Evolutionary conservation across 1,140 invertebrate genomes (phyloP).

Genomic region (Drosophila watanabei): DNA sequence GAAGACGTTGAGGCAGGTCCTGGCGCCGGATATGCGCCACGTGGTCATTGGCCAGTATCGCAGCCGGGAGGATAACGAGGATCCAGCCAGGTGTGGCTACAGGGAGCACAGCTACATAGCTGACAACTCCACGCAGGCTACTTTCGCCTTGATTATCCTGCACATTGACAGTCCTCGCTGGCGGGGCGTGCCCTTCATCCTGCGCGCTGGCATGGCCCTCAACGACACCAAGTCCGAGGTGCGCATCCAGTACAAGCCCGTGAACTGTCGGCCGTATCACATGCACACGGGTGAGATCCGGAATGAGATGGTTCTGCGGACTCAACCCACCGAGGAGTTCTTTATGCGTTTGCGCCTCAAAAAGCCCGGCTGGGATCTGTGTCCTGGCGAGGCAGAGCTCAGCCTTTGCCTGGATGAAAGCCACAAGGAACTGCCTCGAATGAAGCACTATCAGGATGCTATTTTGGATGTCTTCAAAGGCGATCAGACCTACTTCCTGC

Average conservation of each 20-base stretch:
- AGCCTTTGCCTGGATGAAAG: slow-evolving; percentile 21
- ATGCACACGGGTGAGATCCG: slow-evolving; percentile 8
- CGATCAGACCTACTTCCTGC: slow-evolving; percentile 64
- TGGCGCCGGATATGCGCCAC: slow-evolving; percentile 38
- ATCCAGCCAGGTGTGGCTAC: slow-evolving; percentile 55
- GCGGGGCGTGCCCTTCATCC: slow-evolving; percentile 63
- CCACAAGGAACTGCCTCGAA: neutral
- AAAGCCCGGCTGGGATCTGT: slow-evolving; percentile 34
- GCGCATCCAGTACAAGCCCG: slow-evolving; percentile 64
- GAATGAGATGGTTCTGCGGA: slow-evolving; percentile 62
- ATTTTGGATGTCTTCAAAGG: slow-evolving; percentile 59
- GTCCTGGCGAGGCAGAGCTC: slow-evolving; percentile 42
- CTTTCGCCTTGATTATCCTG: slow-evolving; percentile 55
- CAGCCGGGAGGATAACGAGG: slow-evolving; percentile 23
- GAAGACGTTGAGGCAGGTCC: slow-evolving; percentile 45
- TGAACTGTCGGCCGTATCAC: slow-evolving; percentile 36
- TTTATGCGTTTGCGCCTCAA: slow-evolving; percentile 66
- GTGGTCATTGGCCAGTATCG: slow-evolving; percentile 61
- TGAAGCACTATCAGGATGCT: slow-evolving; percentile 10
- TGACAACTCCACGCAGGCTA: slow-evolving; percentile 55
- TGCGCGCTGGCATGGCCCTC: slow-evolving; percentile 55
- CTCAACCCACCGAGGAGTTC: slow-evolving; percentile 49
- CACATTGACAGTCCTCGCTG: slow-evolving; percentile 55
- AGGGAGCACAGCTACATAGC: slow-evolving; percentile 60
- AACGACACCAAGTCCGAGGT: slow-evolving; percentile 69